Base-by-base conservation (phyloP, 2,797 vertebrate species). In the Merluccius polli region DNA sequence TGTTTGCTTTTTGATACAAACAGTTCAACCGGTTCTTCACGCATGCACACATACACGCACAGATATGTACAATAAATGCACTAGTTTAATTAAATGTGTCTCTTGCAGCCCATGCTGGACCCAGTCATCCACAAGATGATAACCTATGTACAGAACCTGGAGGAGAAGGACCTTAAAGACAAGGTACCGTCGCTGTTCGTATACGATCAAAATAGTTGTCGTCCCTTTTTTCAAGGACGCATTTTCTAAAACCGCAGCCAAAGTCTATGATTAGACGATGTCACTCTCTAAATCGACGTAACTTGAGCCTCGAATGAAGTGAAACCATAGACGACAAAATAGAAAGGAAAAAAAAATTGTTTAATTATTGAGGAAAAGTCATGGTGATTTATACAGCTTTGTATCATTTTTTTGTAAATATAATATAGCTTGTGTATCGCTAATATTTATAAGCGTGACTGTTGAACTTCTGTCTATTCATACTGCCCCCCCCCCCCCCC, bases 101-200 rank as follows among this genome's bases (percentile, higher is more conserved):
- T 52, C 70, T 77, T 82, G 30, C 80, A 99, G 98, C 97, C 98
- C 48, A 99, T 99, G 97, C 92, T 99, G 73, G 98, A 99, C 91
- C 98, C 97, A 4, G 95, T 99, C 79, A 99, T 99, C 87, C 98
- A 98, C 84, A 98, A 97, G 90, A 98, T 98, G 91, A 98, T 99
- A 86, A 98, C 95, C 52, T 99, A 98, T 71, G 97, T 99, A 36
- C 97, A 98, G 91, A 98, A 96, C 71, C 94, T 99, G 77, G 98
- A 99, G 87, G 98, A 99, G 86, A 99, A 99, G 88, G 98, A 99
- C 89, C 94, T 99, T 16, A 99, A 99, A 92, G 98, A 99, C 91
- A 99, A 99, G 96, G 98, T 98, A 92, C 73, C 0, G 1, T 52
- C 79, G 77, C 52, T 21, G 16, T 48, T n/a, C 24, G 8, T 4